Conservation (phyloP, 30 jellyfish, hydroid and myxozoan species). For the Hydra vulgaris region DNA sequence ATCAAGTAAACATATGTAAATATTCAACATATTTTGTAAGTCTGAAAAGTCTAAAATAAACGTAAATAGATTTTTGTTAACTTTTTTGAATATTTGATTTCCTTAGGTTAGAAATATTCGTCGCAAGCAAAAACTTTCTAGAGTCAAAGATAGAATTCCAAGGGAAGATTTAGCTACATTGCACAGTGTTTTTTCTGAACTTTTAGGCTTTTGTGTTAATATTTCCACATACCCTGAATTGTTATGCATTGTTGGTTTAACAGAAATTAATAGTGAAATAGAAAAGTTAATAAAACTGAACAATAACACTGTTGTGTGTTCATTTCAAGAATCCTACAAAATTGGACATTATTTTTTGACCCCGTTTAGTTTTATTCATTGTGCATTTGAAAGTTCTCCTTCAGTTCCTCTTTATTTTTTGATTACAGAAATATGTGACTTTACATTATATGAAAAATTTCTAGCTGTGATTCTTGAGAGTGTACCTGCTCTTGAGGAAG, state of each 20-base stretch:
- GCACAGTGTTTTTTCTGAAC: conserved; percentile 49
- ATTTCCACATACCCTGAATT: conserved; percentile 59
- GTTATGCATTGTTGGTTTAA: conserved; percentile 58
- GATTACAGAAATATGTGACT: conserved; percentile 49
- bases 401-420: conserved; percentile 64
- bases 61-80: too few species aligned
- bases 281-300: conserved; percentile 54
- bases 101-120: conserved; percentile 57
- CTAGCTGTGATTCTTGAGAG: conserved; percentile 31
- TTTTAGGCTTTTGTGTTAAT: conserved; percentile 55
- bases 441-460: conserved; percentile 39
- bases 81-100: too few species aligned
- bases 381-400: conserved; percentile 63
- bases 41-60: too few species aligned
- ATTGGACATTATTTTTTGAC: conserved; percentile 53
- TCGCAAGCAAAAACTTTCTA: conserved; percentile 57
- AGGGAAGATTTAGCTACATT: conserved; percentile 34
- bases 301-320: conserved; percentile 53
- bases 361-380: conserved; percentile 56
- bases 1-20: too few species aligned
- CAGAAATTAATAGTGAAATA: conserved; percentile 35
- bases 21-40: too few species aligned
- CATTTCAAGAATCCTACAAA: conserved; percentile 70
- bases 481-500: conserved; percentile 41
- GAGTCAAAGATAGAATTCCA: conserved; percentile 38